phyloP scores from a whole-genome alignment of 2,113 vertebrate species.

The Pterocles burchelli region DNA sequence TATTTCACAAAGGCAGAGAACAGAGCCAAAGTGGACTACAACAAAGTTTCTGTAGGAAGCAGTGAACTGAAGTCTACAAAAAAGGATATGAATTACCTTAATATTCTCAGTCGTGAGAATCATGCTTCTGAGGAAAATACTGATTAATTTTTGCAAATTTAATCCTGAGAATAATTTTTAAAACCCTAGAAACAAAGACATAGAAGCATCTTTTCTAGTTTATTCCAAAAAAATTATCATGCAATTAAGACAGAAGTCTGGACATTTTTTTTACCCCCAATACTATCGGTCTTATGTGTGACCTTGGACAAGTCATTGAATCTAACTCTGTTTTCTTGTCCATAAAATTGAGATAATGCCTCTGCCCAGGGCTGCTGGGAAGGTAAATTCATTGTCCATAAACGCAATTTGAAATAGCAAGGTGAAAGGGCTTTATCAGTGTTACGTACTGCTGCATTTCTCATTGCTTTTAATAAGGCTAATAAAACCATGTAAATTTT shows the following conservation, averaged over 20 bases:
- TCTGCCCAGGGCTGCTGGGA: constrained; percentile 57
- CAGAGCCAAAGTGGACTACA: constrained; percentile 23
- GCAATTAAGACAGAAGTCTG: constrained; percentile 30
- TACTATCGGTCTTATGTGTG: not conserved
- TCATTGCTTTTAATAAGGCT: constrained; percentile 65
- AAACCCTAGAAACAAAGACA: constrained; percentile 1
- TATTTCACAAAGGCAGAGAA: constrained; percentile 42
- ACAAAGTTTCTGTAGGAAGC: constrained; percentile 33
- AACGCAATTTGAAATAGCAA: constrained; percentile 61
- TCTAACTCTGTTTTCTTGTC: constrained; percentile 64
- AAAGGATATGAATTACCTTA: not conserved
- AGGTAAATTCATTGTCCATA: constrained; percentile 54
- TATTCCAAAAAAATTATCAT: constrained; percentile 16
- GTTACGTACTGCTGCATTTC: constrained; percentile 61
- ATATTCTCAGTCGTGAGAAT: not conserved
- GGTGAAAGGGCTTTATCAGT: constrained; percentile 63
- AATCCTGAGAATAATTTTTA: constrained; percentile 9
- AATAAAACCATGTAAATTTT: constrained; percentile 67
- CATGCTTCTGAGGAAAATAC: not conserved
- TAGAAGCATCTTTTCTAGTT: constrained; percentile 4
- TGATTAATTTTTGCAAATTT: not conserved
- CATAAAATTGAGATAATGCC: constrained; percentile 64
- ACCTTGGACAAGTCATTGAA: constrained; percentile 68
- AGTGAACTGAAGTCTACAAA: constrained; percentile 20
- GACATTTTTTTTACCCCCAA: not conserved